Percentiles rank a stretch among this genome's conserved stretches.
phyloP scores from a whole-genome alignment of 2,888 invertebrate species.

The Acleris laterana region DNA sequence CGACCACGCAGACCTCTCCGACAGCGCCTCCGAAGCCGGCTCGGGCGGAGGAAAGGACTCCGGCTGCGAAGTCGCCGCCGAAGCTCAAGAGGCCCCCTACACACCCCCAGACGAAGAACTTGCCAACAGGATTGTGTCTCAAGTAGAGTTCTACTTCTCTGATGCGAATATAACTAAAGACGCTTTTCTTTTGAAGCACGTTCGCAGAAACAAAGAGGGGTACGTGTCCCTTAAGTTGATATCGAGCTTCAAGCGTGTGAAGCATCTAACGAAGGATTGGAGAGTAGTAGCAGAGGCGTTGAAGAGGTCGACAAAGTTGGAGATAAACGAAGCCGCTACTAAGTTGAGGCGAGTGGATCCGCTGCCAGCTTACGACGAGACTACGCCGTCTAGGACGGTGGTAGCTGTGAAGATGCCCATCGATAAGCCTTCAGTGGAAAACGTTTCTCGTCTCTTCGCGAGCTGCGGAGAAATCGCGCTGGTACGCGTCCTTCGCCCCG shows the following conservation, averaged over 20 bases:
- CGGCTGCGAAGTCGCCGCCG: slow-evolving; percentile 86
- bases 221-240: slow-evolving; percentile 97
- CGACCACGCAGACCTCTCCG: slow-evolving; percentile 88
- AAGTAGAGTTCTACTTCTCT: slow-evolving; percentile 98
- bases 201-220: slow-evolving; percentile 97
- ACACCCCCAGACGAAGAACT: slow-evolving; percentile 90
- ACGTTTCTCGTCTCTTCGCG: slow-evolving; percentile 95
- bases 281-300: slow-evolving; percentile 95
- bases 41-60: slow-evolving; percentile 88
- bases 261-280: slow-evolving; percentile 97
- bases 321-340: slow-evolving; percentile 95
- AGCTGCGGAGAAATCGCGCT: slow-evolving; percentile 95
- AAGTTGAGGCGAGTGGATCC: slow-evolving; percentile 94
- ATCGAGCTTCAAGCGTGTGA: slow-evolving; percentile 97
- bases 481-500: slow-evolving; percentile 93
- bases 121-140: slow-evolving; percentile 90
- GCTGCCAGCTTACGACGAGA: slow-evolving; percentile 95
- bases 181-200: slow-evolving; percentile 97
- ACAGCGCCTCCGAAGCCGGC: slow-evolving; percentile 86
- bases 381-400: slow-evolving; percentile 95
- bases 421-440: slow-evolving; percentile 93
- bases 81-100: slow-evolving; percentile 86
- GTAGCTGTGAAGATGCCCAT: slow-evolving; percentile 94
- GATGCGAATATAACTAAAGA: slow-evolving; percentile 98
- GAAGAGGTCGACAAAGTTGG: slow-evolving; percentile 89